A percentile compares a stretch with the other conserved stretches of the same genome.
phyloP scores from a whole-genome alignment of 2,797 vertebrate genomes.

The Xenops minutus region DNA sequence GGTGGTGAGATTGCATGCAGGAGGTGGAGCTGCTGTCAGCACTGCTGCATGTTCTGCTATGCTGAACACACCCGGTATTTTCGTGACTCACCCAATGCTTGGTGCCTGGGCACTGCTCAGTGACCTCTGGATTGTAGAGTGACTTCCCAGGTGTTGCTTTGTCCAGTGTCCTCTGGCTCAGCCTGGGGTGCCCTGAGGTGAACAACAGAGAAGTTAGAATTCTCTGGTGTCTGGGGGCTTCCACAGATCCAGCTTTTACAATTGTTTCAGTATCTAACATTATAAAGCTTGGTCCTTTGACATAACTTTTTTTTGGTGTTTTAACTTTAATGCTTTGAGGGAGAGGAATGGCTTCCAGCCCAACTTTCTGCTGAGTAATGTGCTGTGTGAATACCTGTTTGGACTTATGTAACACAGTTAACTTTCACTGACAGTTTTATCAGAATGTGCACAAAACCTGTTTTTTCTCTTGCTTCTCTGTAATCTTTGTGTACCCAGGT shows the following conservation, averaged over 20 bases:
- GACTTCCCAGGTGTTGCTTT: not conserved
- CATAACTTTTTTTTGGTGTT: not conserved
- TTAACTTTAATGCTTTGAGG: not conserved
- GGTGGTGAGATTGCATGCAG: not conserved
- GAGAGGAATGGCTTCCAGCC: not conserved
- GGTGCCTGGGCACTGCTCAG: fast-evolving
- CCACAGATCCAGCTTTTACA: not conserved
- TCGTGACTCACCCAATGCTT: not conserved
- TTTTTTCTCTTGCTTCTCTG: not conserved
- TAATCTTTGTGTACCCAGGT: slow-evolving; percentile 28
- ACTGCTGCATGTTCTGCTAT: fast-evolving
- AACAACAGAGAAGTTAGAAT: not conserved
- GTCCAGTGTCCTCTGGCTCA: not conserved
- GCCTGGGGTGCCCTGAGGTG: not conserved
- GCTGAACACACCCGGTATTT: fast-evolving
- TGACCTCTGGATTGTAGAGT: not conserved
- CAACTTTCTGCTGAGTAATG: not conserved
- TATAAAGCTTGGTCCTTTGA: not conserved
- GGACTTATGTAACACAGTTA: not conserved
- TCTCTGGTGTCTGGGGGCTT: not conserved
- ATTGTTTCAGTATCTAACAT: not conserved
- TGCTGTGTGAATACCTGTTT: not conserved
- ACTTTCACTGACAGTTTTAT: not conserved
- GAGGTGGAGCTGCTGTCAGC: not conserved
- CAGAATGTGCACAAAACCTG: not conserved